Evolutionary conservation across 1,140 invertebrate genomes (phyloP).

Genomic region (Meloidogyne hapla): DNA sequence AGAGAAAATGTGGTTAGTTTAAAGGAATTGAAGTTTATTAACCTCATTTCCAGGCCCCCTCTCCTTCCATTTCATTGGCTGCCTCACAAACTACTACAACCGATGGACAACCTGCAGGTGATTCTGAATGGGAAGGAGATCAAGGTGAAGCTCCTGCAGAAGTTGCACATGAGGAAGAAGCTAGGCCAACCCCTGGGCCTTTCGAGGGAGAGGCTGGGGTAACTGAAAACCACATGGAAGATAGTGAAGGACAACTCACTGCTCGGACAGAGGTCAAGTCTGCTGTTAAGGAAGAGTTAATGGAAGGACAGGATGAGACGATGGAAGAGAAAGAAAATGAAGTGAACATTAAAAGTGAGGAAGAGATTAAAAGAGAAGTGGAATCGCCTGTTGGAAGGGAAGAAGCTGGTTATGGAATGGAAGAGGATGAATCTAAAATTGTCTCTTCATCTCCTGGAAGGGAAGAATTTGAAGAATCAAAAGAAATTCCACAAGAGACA

Average conservation of each 20-base stretch:
- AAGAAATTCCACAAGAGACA: background rate
- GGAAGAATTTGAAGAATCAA: background rate
- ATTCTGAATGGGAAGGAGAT: slow-evolving; percentile 27
- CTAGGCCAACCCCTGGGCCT: slow-evolving; percentile 29
- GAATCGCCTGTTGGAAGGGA: background rate
- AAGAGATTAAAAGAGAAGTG: background rate
- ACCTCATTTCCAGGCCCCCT: slow-evolving; percentile 14
- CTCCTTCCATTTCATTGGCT: slow-evolving; percentile 23
- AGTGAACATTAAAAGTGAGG: background rate
- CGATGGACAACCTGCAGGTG: slow-evolving; percentile 19
- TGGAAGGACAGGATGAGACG: background rate
- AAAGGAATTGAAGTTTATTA: background rate
- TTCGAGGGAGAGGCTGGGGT: background rate
- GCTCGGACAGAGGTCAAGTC: background rate
- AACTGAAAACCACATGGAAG: background rate
- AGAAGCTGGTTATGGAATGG: background rate
- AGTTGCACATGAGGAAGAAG: slow-evolving; percentile 3
- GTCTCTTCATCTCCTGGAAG: background rate
- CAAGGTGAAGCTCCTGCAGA: background rate
- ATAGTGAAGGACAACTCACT: background rate
- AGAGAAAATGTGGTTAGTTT: background rate
- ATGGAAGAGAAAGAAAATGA: background rate
- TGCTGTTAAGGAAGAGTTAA: background rate
- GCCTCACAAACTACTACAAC: slow-evolving; percentile 29
- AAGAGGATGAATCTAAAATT: background rate